A percentile compares a stretch with the other conserved stretches of the same genome.
Conservation (phyloP, 2,888 invertebrate species). For the Patella ulyssiponensis region DNA sequence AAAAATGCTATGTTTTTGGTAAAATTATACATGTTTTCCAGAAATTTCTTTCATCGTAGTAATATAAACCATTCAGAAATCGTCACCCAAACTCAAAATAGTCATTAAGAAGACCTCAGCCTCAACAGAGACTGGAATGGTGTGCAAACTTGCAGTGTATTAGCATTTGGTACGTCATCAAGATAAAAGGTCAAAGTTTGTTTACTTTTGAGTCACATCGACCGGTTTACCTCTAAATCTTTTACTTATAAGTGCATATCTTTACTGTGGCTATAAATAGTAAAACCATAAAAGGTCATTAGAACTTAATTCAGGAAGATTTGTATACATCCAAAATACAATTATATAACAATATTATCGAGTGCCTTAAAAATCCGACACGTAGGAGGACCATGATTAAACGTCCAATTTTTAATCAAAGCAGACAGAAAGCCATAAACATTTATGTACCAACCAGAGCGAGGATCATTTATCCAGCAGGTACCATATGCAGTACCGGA, state of each 20-base stretch:
- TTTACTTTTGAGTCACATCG: too few species aligned
- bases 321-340: too few species aligned
- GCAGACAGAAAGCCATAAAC: too few species aligned
- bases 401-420: too few species aligned
- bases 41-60: not conserved
- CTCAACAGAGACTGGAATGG: not conserved
- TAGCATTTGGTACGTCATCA: not conserved
- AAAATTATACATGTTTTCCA: not conserved
- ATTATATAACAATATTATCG: too few species aligned
- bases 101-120: not conserved
- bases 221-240: too few species aligned
- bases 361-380: too few species aligned
- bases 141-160: not conserved
- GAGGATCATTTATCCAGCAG: too few species aligned
- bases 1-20: not conserved
- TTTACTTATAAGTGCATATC: constrained; percentile 4
- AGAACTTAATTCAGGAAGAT: not conserved
- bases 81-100: not conserved
- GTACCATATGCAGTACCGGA: too few species aligned
- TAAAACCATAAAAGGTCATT: constrained; percentile 1
- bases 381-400: too few species aligned
- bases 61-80: not conserved
- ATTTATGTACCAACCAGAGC: too few species aligned
- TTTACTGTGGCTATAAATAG: not conserved
- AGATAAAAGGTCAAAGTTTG: not conserved